phyloP scores from a whole-genome alignment of 2,113 vertebrate species.

The Lipotes vexillifer region DNA sequence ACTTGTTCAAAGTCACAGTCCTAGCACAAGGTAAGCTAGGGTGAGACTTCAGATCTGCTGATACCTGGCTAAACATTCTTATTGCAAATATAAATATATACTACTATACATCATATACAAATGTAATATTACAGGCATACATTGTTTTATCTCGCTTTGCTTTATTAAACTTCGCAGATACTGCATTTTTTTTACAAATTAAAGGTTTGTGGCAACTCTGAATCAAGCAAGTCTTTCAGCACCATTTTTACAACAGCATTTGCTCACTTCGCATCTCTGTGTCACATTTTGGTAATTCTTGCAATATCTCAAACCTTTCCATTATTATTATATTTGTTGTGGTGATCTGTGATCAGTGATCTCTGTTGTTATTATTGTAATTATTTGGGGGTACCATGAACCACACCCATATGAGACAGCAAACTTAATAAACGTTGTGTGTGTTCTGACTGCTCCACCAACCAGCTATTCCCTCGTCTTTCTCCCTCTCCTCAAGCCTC shows the following conservation, averaged over 20 bases:
- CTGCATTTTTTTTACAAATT: background rate
- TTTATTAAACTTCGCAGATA: background rate
- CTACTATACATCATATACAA: background rate
- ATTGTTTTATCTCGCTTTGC: background rate
- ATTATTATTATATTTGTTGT: background rate
- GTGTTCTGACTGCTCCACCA: background rate
- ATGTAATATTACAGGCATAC: background rate
- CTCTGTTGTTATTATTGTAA: background rate
- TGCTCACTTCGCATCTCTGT: background rate
- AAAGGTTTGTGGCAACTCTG: background rate
- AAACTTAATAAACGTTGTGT: background rate
- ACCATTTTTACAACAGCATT: background rate
- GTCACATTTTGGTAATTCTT: background rate
- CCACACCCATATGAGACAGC: background rate
- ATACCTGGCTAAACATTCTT: background rate
- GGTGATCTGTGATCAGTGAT: too few relatives aligned
- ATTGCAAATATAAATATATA: background rate
- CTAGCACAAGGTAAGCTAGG: background rate
- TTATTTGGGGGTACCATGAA: background rate
- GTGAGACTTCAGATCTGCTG: background rate
- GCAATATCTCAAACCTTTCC: background rate
- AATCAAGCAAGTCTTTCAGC: background rate
- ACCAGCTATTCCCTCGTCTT: background rate
- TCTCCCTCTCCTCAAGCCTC: background rate
- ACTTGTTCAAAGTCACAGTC: conserved; percentile 10